Base-by-base conservation (phyloP, 2,113 vertebrate genomes). In the Lynx canadensis region DNA sequence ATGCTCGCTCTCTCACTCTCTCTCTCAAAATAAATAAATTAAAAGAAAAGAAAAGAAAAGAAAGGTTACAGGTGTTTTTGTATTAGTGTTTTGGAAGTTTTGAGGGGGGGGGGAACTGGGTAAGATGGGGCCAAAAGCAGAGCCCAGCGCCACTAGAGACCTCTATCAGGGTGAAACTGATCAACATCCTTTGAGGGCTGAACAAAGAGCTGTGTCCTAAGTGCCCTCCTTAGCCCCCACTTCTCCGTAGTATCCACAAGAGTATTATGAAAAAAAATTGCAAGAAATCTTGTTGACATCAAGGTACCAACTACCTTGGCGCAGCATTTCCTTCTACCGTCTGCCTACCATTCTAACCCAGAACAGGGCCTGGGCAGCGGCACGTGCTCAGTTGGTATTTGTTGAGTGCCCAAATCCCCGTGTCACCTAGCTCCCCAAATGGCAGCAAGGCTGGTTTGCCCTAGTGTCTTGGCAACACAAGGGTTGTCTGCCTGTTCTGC, bases 391-490 rank as follows among this genome's bases (percentile, higher is more conserved):
- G 60, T 69, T 21, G 73, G 25, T 2, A 18, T 69, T 71, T 85
- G 50, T 5, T 33, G 55, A 36, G 41, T 23, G 41, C 91, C 45
- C 7, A 16, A 21, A 45, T 50, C 38, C 27, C n/a, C 10, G 23
- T 9, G n/a, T 66, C 78, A 18, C 16, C 69, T 5, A 25, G 18
- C 63, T 74, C 48, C n/a, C 38, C 21, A 36, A 36, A 23, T 4
- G 9, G 36, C 48, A 25, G 76, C 8, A 1, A 60, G 63, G 50
- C 18, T 48, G 76, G 23, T 50, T 5, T 52, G 85, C 60, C 78
- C 7, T 3, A 2, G 36, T 38, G 36, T 84, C 95, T 63, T 91
- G 86, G 93, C 71, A 78, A 95, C 95, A 80, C 65, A 25, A 21
- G n/a, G 38, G 50, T 3, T 91, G 63, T 73, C 80, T 84, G 86